phyloP scores from a whole-genome alignment of 2,113 vertebrate species.

The Tachysurus vachellii region DNA sequence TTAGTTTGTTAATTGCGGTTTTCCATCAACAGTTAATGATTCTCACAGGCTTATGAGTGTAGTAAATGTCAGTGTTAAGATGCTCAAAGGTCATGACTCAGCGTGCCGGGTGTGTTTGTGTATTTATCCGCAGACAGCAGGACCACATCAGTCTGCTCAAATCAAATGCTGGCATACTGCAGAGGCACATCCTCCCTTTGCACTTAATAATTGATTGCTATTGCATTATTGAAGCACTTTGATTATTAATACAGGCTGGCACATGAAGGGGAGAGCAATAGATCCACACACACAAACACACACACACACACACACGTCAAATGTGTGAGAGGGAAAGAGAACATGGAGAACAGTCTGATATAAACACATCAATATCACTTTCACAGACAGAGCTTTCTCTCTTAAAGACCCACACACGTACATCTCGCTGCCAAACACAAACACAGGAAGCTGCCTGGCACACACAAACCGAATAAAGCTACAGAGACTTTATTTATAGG shows the following conservation, averaged over 20 bases:
- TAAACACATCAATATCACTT: conserved; percentile 44
- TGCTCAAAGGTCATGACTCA: conserved; percentile 44
- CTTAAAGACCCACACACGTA: conserved; percentile 20
- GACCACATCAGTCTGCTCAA: conserved; percentile 33
- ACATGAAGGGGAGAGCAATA: conserved; percentile 34
- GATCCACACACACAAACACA: conserved; percentile 33
- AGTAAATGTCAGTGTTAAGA: conserved; percentile 41
- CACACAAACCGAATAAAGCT: neutral
- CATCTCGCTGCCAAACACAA: neutral
- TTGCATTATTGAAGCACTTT: conserved; percentile 67
- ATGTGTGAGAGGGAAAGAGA: conserved; percentile 24
- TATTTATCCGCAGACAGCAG: conserved; percentile 24
- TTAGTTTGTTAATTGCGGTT: conserved; percentile 13
- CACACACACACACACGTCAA: conserved; percentile 20
- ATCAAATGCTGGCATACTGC: conserved; percentile 45
- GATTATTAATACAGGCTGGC: conserved; percentile 65
- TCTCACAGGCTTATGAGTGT: conserved; percentile 10
- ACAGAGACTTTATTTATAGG: neutral
- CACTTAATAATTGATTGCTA: conserved; percentile 68
- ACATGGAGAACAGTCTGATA: conserved; percentile 20
- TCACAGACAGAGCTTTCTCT: conserved; percentile 19
- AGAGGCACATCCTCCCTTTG: conserved; percentile 41
- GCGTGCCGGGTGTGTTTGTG: conserved; percentile 28
- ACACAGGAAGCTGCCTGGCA: neutral
- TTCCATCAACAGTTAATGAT: conserved; percentile 34